These are phyloP conservation scores for Ceratina japonica DNA, from an alignment of 1,140 invertebrate species.

Conservation along the genomic window DNA sequence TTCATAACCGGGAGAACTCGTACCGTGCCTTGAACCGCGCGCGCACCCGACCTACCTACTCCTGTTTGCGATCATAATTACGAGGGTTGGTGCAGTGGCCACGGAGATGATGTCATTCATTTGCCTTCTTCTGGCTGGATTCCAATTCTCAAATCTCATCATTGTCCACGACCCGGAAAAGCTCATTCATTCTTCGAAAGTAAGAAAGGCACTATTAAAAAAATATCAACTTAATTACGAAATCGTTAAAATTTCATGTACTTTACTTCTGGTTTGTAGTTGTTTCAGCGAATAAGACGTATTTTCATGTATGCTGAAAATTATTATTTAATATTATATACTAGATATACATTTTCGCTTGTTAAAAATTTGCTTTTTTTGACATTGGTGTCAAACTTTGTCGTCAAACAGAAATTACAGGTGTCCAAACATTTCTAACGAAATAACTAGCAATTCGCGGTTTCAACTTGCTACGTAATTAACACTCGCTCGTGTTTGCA, in stretches of 20 bases:
- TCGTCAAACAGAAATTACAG: not conserved
- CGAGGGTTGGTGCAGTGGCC: slow-evolving; percentile 7
- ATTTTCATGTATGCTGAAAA: too few relatives aligned
- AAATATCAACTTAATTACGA: too few relatives aligned
- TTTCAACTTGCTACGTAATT: not conserved
- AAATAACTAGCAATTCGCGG: not conserved
- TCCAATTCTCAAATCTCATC: slow-evolving; percentile 45
- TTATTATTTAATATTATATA: too few relatives aligned
- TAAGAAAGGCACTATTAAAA: too few relatives aligned
- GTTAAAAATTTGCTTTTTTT: too few relatives aligned
- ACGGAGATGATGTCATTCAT: slow-evolving; percentile 35
- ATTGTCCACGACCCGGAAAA: slow-evolving; percentile 12
- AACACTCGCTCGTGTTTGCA: not conserved
- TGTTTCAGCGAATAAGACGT: too few relatives aligned
- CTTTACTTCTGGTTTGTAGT: too few relatives aligned
- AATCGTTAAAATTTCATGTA: too few relatives aligned
- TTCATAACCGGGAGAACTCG: slow-evolving; percentile 10
- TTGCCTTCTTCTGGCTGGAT: slow-evolving; percentile 41
- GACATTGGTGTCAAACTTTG: not conserved
- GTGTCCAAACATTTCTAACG: not conserved
- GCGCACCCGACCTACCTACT: not conserved
- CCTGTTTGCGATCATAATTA: slow-evolving; percentile 38
- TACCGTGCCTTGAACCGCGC: not conserved
- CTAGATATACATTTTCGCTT: too few relatives aligned
- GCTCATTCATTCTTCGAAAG: slow-evolving; percentile 35